Conservation (phyloP, 2,113 vertebrate genomes). For the Ramphastos sulfuratus region DNA sequence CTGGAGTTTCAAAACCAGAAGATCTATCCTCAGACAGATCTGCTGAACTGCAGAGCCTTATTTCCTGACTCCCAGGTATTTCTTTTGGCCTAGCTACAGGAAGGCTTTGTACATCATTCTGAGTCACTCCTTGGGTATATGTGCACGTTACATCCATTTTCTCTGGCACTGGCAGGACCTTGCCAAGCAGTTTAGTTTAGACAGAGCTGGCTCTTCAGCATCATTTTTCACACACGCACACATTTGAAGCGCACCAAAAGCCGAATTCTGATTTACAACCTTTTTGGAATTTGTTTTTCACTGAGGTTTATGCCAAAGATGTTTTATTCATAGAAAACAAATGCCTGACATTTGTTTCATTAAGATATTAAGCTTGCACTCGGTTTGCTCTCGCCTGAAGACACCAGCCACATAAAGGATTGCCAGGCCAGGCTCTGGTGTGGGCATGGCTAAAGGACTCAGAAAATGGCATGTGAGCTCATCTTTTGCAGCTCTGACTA, state of each 20-base stretch:
- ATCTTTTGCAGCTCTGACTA: conserved; percentile 52
- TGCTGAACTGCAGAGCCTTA: conserved; percentile 67
- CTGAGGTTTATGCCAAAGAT: conserved; percentile 37
- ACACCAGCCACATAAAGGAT: neutral
- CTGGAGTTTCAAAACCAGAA: conserved; percentile 71
- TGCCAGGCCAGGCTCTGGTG: neutral
- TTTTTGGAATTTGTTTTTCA: conserved; percentile 61
- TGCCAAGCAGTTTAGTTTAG: conserved; percentile 48
- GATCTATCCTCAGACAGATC: conserved; percentile 71
- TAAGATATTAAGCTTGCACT: conserved; percentile 55
- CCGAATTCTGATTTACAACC: conserved; percentile 60
- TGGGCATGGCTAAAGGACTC: neutral
- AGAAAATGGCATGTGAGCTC: conserved; percentile 35
- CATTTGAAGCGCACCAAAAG: conserved; percentile 31
- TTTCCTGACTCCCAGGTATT: conserved; percentile 82
- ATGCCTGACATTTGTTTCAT: conserved; percentile 68
- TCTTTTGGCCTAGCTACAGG: conserved; percentile 70
- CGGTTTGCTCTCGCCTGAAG: neutral
- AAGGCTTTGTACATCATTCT: conserved; percentile 73
- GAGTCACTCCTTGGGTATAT: conserved; percentile 70
- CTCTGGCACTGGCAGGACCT: conserved; percentile 27
- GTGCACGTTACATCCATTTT: conserved; percentile 48
- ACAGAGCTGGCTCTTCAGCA: conserved; percentile 34
- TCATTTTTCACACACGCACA: conserved; percentile 41
- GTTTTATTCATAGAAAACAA: conserved; percentile 67